Evolutionary conservation across 2,113 vertebrate genomes (phyloP).

Genomic region (Nyctibius bracteatus): DNA sequence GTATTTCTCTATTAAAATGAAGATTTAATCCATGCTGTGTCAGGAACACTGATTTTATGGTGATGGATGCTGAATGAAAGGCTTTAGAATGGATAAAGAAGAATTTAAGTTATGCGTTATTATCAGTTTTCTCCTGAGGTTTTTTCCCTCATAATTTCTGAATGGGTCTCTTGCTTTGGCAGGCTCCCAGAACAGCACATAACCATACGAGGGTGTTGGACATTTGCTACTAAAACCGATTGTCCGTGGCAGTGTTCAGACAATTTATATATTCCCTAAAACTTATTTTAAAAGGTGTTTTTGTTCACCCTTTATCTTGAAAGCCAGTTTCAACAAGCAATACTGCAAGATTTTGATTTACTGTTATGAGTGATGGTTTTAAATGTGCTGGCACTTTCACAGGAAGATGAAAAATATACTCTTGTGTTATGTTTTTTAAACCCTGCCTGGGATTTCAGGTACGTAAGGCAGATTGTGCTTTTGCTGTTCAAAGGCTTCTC

Average conservation of each 20-base stretch:
- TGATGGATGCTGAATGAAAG: not conserved
- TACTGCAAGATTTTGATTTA: conserved; percentile 39
- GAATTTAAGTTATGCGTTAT: not conserved
- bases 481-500: conserved; percentile 8
- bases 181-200: not conserved
- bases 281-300: conserved; percentile 27
- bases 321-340: conserved; percentile 14
- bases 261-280: conserved; percentile 22
- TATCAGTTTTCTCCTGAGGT: not conserved
- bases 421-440: not conserved
- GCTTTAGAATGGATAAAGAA: not conserved
- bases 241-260: not conserved
- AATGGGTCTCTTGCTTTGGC: not conserved
- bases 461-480: not conserved
- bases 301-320: conserved; percentile 7
- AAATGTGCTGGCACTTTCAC: not conserved
- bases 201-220: not conserved
- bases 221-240: conserved; percentile 15
- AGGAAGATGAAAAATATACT: conserved; percentile 36
- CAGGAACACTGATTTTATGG: not conserved
- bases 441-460: not conserved
- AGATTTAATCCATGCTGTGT: not conserved
- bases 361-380: conserved; percentile 4
- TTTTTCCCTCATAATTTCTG: not conserved
- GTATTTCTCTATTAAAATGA: not conserved